Evolutionary conservation across 1,140 invertebrate species (phyloP).

Genomic region (Caenorhabditis brenneri): DNA sequence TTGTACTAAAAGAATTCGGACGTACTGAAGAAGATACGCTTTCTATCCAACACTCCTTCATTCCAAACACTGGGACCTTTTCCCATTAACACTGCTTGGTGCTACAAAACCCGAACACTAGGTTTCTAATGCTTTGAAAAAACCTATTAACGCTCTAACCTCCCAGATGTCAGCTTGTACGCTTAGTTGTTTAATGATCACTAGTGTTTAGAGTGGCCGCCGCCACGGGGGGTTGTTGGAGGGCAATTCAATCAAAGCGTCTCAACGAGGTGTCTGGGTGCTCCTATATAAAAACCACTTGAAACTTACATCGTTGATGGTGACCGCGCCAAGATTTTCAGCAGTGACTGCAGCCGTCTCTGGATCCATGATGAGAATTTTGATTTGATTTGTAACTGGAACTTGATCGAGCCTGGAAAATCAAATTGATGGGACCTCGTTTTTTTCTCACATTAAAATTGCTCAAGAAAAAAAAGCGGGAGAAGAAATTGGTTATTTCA

Average conservation of each 20-base stretch:
- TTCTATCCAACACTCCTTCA: too few species aligned
- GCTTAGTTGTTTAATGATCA: slow-evolving; percentile 21
- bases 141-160: slow-evolving; percentile 5
- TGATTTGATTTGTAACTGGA: slow-evolving; percentile 26
- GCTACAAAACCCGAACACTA: not conserved
- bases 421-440: not conserved
- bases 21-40: too few species aligned
- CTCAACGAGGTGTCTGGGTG: not conserved
- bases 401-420: slow-evolving; percentile 28
- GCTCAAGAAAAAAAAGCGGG: not conserved
- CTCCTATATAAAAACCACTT: not conserved
- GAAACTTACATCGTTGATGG: not conserved
- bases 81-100: not conserved
- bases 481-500: slow-evolving; percentile 39
- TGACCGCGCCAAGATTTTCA: not conserved
- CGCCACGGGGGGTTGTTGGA: not conserved
- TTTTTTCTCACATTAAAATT: not conserved
- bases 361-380: slow-evolving; percentile 22
- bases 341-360: slow-evolving; percentile 2
- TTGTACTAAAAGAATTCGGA: too few species aligned
- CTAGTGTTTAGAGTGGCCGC: not conserved
- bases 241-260: not conserved
- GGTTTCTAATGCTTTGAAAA: not conserved
- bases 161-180: slow-evolving; percentile 9
- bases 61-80: too few species aligned